phyloP scores from a whole-genome alignment of 2,888 invertebrate genomes.

The Uloborus plumipes region DNA sequence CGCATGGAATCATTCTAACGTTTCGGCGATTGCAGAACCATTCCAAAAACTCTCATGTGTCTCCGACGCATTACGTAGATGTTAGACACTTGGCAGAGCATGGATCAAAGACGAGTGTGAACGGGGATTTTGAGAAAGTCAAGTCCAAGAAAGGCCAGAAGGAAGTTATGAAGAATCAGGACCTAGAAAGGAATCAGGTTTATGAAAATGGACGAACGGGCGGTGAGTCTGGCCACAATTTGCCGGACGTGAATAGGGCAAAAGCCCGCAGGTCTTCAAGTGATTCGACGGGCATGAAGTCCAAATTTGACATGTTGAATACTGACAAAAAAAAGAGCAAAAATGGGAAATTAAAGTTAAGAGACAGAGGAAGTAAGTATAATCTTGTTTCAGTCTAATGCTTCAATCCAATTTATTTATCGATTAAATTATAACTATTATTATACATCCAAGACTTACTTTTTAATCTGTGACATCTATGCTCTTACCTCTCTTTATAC shows the following conservation, averaged over 20 bases:
- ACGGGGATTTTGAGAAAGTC: conserved; percentile 5
- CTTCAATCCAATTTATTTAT: neutral
- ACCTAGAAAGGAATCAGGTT: conserved; percentile 14
- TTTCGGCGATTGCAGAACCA: conserved; percentile 51
- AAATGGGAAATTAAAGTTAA: conserved; percentile 21
- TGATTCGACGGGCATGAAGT: conserved; percentile 30
- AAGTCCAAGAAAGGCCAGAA: conserved; percentile 38
- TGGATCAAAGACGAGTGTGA: conserved; percentile 5
- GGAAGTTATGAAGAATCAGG: conserved; percentile 15
- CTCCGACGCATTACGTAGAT: conserved; percentile 39
- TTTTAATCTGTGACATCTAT: neutral
- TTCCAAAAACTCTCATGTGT: conserved; percentile 43
- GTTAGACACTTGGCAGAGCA: conserved; percentile 48
- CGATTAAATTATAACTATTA: neutral
- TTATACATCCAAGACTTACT: neutral
- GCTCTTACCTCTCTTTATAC: neutral
- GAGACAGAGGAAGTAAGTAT: conserved; percentile 53
- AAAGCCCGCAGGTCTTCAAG: conserved; percentile 49
- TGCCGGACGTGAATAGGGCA: conserved; percentile 16
- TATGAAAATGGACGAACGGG: conserved; percentile 32
- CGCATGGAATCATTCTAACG: conserved; percentile 55
- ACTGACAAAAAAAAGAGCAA: conserved; percentile 47
- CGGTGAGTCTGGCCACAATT: conserved; percentile 37
- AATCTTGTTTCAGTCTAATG: neutral
- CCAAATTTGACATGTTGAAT: conserved; percentile 8